Evolutionary conservation across 2,888 invertebrate genomes (phyloP).

Genomic region (Agriopis leucophaearia): DNA sequence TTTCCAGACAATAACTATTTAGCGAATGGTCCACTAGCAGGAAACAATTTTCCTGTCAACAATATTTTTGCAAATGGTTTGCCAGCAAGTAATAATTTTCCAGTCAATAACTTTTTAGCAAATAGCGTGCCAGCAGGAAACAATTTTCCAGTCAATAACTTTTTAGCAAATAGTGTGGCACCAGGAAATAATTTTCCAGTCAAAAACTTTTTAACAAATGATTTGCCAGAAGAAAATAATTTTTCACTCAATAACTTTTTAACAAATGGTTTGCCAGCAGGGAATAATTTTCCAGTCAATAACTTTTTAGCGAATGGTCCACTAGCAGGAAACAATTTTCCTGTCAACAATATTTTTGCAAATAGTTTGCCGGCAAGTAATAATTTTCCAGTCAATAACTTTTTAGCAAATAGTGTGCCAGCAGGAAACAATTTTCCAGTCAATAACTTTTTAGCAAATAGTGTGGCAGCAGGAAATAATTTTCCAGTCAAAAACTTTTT

Average conservation of each 20-base stretch:
- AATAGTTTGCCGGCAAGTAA: conserved; percentile 30
- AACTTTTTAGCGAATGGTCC: not conserved
- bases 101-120: not conserved
- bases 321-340: not conserved
- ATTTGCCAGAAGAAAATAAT: conserved; percentile 2
- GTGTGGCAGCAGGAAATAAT: conserved; percentile 1
- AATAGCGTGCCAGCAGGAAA: conserved; percentile 4
- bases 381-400: conserved; percentile 24
- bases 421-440: not conserved
- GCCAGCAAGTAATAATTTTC: not conserved
- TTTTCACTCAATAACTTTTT: not conserved
- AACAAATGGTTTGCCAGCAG: not conserved
- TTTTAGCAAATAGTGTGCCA: conserved; percentile 20
- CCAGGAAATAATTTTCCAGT: not conserved
- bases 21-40: not conserved
- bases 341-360: not conserved
- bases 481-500: not conserved
- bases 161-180: not conserved
- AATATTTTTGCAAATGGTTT: not conserved
- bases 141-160: not conserved
- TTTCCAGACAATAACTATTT: conserved; percentile 3
- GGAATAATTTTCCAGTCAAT: not conserved
- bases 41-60: not conserved
- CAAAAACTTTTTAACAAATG: not conserved
- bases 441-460: not conserved